Conservation (phyloP, 2,797 vertebrate species). For the Amniataba percoides region DNA sequence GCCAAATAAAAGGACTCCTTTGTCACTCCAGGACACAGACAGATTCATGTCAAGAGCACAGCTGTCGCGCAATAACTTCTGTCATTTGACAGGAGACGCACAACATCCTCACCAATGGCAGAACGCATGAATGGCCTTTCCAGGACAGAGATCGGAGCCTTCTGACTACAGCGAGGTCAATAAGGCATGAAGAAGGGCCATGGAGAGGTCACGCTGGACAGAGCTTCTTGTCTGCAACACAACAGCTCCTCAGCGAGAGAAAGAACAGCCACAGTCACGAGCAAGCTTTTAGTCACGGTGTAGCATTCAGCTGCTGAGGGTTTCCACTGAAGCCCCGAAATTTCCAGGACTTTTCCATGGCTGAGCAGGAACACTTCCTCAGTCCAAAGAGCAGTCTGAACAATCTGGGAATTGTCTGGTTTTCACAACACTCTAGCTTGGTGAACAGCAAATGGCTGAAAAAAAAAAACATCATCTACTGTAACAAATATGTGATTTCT, state of each 20-base stretch:
- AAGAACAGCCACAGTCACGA: slow-evolving; percentile 39
- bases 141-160: slow-evolving; percentile 43
- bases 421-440: slow-evolving; percentile 13
- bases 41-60: slow-evolving; percentile 50
- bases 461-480: not conserved
- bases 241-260: slow-evolving; percentile 34
- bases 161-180: slow-evolving; percentile 51
- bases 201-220: slow-evolving; percentile 41
- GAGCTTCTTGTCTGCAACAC: slow-evolving; percentile 48
- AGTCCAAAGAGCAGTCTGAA: slow-evolving; percentile 21
- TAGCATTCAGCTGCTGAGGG: slow-evolving; percentile 42
- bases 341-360: slow-evolving; percentile 45
- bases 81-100: slow-evolving; percentile 42
- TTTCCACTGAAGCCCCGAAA: slow-evolving; percentile 44
- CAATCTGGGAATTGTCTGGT: not conserved
- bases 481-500: not conserved
- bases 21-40: slow-evolving; percentile 41
- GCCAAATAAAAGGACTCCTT: slow-evolving; percentile 39
- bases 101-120: slow-evolving; percentile 13
- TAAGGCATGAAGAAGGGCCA: slow-evolving; percentile 36
- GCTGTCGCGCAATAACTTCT: slow-evolving; percentile 49
- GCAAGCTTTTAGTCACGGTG: slow-evolving; percentile 56
- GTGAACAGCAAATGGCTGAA: slow-evolving; percentile 6
- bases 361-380: slow-evolving; percentile 28
- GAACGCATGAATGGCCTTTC: slow-evolving; percentile 46